A percentile compares a stretch with the other conserved stretches of the same genome.
These are phyloP conservation scores for Melanophora roralis DNA, from an alignment of 2,888 invertebrate species.

Conservation along the genomic window DNA sequence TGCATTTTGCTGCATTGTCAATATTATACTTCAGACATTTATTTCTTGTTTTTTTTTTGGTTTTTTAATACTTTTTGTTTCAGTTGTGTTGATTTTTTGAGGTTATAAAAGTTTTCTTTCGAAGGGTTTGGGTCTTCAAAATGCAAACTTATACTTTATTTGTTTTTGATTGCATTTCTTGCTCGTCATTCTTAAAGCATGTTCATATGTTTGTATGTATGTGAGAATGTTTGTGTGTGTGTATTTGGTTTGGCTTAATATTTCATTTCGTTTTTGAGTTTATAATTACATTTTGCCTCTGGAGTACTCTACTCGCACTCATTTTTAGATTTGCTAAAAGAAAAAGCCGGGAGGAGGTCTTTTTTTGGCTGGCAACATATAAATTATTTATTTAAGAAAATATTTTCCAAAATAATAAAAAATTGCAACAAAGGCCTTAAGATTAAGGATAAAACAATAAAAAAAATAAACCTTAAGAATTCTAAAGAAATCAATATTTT, in stretches of 20 bases:
- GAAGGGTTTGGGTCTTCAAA: constrained; percentile 58
- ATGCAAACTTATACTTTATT: constrained; percentile 61
- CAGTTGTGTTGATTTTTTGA: constrained; percentile 47
- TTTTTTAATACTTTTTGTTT: constrained; percentile 9
- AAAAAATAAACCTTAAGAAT: too few species aligned
- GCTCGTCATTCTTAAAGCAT: neutral
- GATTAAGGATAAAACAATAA: constrained; percentile 29
- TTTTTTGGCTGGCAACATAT: constrained; percentile 20
- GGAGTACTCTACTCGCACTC: constrained; percentile 54
- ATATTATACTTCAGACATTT: constrained; percentile 62
- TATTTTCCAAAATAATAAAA: constrained; percentile 38
- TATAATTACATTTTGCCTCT: constrained; percentile 63
- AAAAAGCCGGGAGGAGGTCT: neutral
- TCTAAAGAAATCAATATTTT: too few species aligned
- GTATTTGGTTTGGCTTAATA: constrained; percentile 37
- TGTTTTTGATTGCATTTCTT: constrained; percentile 59
- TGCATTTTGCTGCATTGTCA: constrained; percentile 62
- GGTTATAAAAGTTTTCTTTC: constrained; percentile 50
- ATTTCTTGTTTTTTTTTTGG: constrained; percentile 16
- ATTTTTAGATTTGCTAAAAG: constrained; percentile 50
- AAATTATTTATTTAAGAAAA: constrained; percentile 46
- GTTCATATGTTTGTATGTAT: too few species aligned
- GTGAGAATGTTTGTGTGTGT: too few species aligned
- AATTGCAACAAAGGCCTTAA: constrained; percentile 46
- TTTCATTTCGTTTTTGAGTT: constrained; percentile 56